These are phyloP conservation scores for Brachionus sp. DNA, from an alignment of 1,140 invertebrate species.

Conservation along the genomic window DNA sequence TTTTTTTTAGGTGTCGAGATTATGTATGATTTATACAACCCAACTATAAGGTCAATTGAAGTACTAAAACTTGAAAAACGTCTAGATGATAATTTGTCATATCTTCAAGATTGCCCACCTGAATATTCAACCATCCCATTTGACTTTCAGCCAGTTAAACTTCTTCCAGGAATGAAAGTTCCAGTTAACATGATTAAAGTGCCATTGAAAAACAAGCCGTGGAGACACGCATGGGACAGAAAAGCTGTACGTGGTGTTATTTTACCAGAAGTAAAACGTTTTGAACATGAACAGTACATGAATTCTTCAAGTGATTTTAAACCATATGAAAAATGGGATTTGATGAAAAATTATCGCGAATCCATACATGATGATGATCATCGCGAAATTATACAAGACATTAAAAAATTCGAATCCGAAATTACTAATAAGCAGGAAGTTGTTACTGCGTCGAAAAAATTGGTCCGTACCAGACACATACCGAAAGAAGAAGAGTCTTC, in stretches of 20 bases:
- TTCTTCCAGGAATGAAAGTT: constrained; percentile 72
- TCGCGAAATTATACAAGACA: constrained; percentile 40
- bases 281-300: neutral
- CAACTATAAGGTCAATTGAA: constrained; percentile 81
- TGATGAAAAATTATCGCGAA: constrained; percentile 44
- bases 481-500: neutral
- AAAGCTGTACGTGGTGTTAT: constrained; percentile 70
- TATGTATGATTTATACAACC: constrained; percentile 87
- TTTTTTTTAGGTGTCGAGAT: constrained; percentile 72
- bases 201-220: constrained; percentile 77
- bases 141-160: constrained; percentile 79
- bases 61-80: constrained; percentile 85
- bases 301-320: constrained; percentile 14
- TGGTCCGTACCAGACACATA: constrained; percentile 40
- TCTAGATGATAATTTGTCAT: constrained; percentile 81
- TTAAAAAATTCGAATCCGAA: constrained; percentile 40
- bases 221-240: constrained; percentile 78
- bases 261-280: constrained; percentile 12
- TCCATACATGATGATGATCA: constrained; percentile 43
- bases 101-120: constrained; percentile 83
- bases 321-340: constrained; percentile 41
- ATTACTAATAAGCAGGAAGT: neutral
- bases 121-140: constrained; percentile 89
- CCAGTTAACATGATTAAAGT: constrained; percentile 81
- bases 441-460: constrained; percentile 25